phyloP scores from a whole-genome alignment of 2,113 vertebrate genomes.

The Lepidothrix coronata region DNA sequence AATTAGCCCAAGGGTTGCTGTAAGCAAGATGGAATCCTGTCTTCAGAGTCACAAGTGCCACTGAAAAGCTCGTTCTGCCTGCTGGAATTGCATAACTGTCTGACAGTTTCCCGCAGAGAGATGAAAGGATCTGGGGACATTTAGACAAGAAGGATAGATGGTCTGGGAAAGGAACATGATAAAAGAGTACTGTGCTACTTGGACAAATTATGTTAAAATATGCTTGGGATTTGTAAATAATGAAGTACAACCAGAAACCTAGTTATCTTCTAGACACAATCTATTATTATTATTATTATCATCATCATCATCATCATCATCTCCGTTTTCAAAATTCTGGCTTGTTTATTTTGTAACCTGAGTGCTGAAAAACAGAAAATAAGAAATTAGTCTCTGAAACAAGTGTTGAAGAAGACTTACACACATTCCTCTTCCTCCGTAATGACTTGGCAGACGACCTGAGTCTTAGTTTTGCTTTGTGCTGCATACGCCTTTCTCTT shows the following conservation, averaged over 20 bases:
- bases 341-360: not conserved
- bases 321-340: not conserved
- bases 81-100: not conserved
- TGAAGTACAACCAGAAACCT: not conserved
- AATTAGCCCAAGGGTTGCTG: not conserved
- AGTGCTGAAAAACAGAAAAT: not conserved
- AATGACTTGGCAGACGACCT: not conserved
- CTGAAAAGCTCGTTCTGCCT: not conserved
- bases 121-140: not conserved
- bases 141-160: not conserved
- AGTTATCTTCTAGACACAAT: not conserved
- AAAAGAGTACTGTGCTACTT: not conserved
- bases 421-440: not conserved
- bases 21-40: not conserved
- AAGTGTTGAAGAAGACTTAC: not conserved
- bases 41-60: not conserved
- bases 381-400: not conserved
- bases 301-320: too few species aligned
- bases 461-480: not conserved
- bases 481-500: not conserved
- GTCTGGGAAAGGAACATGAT: not conserved
- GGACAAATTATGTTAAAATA: not conserved
- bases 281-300: not conserved
- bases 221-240: not conserved
- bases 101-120: not conserved